Conservation (phyloP, 2,113 vertebrate species). For the Ictalurus furcatus region DNA sequence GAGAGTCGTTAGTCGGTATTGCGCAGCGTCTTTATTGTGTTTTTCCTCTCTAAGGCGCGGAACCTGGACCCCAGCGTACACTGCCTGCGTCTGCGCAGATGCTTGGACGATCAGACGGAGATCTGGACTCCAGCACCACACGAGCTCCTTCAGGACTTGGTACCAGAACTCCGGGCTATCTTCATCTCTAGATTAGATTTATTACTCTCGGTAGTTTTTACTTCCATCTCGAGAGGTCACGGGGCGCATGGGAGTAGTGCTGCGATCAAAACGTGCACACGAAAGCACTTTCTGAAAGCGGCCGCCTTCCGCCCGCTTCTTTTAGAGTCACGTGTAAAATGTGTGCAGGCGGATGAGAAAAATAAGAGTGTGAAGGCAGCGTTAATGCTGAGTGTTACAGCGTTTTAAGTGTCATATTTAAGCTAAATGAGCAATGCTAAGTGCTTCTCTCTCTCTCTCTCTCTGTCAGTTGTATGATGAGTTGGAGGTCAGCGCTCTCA, state of each 20-base stretch:
- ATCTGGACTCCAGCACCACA: constrained; percentile 65
- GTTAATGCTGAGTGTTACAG: constrained; percentile 5
- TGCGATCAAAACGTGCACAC: not conserved
- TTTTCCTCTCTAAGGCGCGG: constrained; percentile 68
- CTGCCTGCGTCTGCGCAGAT: constrained; percentile 74
- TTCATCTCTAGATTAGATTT: not conserved
- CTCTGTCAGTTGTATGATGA: constrained; percentile 74
- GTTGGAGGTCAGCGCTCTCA: constrained; percentile 78
- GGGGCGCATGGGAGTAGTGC: not conserved
- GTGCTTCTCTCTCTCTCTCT: not conserved
- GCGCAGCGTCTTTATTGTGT: not conserved
- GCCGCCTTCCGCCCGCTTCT: not conserved
- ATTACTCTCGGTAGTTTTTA: not conserved
- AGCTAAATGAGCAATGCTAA: not conserved
- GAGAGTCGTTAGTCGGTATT: not conserved
- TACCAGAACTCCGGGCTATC: constrained; percentile 23
- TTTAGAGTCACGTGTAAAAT: not conserved
- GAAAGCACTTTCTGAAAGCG: not conserved
- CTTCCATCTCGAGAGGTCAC: not conserved
- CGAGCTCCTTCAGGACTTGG: constrained; percentile 80
- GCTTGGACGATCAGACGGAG: constrained; percentile 66
- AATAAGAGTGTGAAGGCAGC: not conserved
- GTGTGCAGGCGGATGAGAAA: not conserved
- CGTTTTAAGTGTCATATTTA: not conserved
- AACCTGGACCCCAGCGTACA: constrained; percentile 78